Base-by-base conservation (phyloP, 2,888 invertebrate species). In the Choreutis nemorana region DNA sequence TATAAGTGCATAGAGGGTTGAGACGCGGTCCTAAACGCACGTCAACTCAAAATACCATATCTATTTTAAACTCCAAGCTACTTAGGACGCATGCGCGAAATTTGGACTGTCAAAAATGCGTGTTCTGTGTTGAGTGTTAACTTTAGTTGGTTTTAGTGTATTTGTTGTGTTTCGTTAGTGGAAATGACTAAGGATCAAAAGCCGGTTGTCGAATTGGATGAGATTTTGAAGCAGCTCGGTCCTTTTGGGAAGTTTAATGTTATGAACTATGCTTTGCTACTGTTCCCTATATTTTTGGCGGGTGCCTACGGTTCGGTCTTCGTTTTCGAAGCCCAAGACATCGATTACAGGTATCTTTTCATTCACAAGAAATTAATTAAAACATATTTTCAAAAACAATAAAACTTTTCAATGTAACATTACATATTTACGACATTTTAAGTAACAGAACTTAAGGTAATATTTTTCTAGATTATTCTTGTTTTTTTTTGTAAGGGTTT, bases 271-370 rank as follows among this genome's bases (percentile, higher is more conserved):
- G 65, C 66, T 0, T 43, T 78, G 7, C 43, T 70, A 2, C 38
- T 78, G 13, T 68, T 72, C 24, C 77, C 77, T 1, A 67, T 75
- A 20, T 73, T 52, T 50, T 57, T 77, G 48, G 70, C 77, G 37
- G 77, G 75, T 48, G 65, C 77, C 62, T 77, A 55, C 30, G 77
- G 71, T 23, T 63, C 68, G 1, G 61, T 66, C 1, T 78, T 54
- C 29, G 62, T 77, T n/a, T 78, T 77, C 31, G 77, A 78, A 45
- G 75, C 77, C 0, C 38, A 63, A 1, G 68, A 73, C 39, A 55
- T 77, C 13, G 37, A 42, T 28, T 75, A 77, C 46, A 64, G 77
- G 77, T 75, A 36, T 51, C 57, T 43, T 3, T 30, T 20, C 10
- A n/a, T n/a, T n/a, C n/a, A n/a, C n/a, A n/a, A n/a, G n/a, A n/a